Evolutionary conservation across 1,140 invertebrate genomes (phyloP).

Genomic region (Sitophilus oryzae): DNA sequence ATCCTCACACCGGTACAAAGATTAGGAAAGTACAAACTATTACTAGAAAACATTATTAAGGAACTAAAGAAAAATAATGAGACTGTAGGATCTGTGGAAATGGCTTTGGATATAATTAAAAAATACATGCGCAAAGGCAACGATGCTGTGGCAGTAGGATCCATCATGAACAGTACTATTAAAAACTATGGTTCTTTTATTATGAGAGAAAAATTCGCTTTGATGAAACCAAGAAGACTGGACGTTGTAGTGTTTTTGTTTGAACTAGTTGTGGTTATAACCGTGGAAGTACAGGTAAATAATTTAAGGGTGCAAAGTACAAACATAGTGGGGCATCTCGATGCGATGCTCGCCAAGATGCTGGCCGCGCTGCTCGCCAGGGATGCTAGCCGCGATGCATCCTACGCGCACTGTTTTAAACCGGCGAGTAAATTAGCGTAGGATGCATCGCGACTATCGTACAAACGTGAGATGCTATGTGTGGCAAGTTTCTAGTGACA

Average conservation of each 20-base stretch:
- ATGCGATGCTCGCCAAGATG: too few species aligned
- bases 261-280: slow-evolving; percentile 31
- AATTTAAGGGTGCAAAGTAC: not conserved
- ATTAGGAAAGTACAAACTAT: slow-evolving; percentile 34
- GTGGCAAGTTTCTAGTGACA: too few species aligned
- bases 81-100: slow-evolving; percentile 15
- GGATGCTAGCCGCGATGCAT: too few species aligned
- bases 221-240: slow-evolving; percentile 31
- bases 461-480: too few species aligned
- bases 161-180: slow-evolving; percentile 30
- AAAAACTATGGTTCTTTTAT: slow-evolving; percentile 33
- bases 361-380: too few species aligned
- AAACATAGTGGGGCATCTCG: too few species aligned
- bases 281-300: slow-evolving; percentile 19
- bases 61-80: slow-evolving; percentile 24
- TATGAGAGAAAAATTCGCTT: slow-evolving; percentile 31
- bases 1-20: slow-evolving; percentile 38
- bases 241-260: slow-evolving; percentile 36
- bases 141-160: slow-evolving; percentile 35
- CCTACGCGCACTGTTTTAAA: too few species aligned
- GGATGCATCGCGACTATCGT: too few species aligned
- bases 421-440: too few species aligned
- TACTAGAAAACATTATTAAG: slow-evolving; percentile 35
- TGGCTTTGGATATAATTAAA: slow-evolving; percentile 30
- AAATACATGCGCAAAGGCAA: slow-evolving; percentile 34